phyloP scores from a whole-genome alignment of 1,140 invertebrate genomes.

The Diachasma alloeum region DNA sequence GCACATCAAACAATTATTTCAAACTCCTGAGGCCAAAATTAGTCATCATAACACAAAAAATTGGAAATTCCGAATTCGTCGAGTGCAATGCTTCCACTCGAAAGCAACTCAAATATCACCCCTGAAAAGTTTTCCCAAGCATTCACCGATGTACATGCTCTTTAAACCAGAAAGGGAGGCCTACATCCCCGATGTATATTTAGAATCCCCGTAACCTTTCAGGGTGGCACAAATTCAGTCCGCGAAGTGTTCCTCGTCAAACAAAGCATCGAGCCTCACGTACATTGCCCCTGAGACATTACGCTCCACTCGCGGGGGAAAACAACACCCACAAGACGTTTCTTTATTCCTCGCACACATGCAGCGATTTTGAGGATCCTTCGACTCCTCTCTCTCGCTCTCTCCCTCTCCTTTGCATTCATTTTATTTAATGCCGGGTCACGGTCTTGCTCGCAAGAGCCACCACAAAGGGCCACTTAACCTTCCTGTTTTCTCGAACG shows the following conservation, averaged over 20 bases:
- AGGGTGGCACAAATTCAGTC: conserved; percentile 19
- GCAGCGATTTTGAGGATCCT: neutral
- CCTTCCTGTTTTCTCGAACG: conserved; percentile 14
- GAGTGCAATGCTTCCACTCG: no score
- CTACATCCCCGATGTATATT: conserved; percentile 14
- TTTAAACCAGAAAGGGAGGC: conserved; percentile 20
- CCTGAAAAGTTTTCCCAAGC: no score
- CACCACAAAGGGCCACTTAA: conserved; percentile 16
- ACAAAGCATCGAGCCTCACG: neutral
- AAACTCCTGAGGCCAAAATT: no score
- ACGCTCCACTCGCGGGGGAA: neutral
- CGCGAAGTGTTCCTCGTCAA: conserved; percentile 16
- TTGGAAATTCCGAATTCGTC: no score
- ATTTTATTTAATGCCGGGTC: conserved; percentile 13
- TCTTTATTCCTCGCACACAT: neutral
- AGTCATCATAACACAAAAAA: no score
- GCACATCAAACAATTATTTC: no score
- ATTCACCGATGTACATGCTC: neutral
- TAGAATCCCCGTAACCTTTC: conserved; percentile 20
- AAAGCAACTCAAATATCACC: no score
- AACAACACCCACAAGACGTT: no score
- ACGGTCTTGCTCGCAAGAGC: conserved; percentile 10
- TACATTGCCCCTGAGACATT: neutral
- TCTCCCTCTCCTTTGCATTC: neutral
- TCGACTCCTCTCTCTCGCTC: neutral